phyloP scores from a whole-genome alignment of 2,113 vertebrate genomes.

The Mohoua ochrocephala region DNA sequence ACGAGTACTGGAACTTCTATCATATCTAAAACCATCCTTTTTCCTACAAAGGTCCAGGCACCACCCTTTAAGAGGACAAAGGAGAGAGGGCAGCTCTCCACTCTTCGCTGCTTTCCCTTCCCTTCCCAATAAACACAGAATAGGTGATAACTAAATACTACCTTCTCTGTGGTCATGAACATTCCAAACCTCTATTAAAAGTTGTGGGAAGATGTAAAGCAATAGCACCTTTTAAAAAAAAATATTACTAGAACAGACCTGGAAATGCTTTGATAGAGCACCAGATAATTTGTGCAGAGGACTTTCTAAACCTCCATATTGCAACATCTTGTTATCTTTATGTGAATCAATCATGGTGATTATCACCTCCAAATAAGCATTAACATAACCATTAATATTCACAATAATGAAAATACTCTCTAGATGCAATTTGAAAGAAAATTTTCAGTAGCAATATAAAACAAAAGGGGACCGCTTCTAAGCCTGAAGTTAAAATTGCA shows the following conservation, averaged over 20 bases:
- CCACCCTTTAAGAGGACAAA: not conserved
- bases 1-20: not conserved
- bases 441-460: not conserved
- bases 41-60: not conserved
- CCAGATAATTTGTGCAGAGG: not conserved
- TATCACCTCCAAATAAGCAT: not conserved
- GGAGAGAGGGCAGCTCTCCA: not conserved
- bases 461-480: not conserved
- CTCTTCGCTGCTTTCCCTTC: not conserved
- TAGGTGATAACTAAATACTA: not conserved
- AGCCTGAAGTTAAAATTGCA: not conserved
- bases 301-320: not conserved
- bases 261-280: not conserved
- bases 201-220: not conserved
- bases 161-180: not conserved
- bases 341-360: not conserved
- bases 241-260: not conserved
- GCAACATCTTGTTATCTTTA: not conserved
- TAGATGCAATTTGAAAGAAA: not conserved
- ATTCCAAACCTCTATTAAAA: not conserved
- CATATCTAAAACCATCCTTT: not conserved
- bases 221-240: not conserved
- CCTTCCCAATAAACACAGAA: not conserved
- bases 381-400: not conserved
- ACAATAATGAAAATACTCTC: not conserved